A percentile compares a stretch with the other conserved stretches of the same genome.
Conservation (phyloP, 2,797 vertebrate genomes). For the Poeciliopsis presidionis region DNA sequence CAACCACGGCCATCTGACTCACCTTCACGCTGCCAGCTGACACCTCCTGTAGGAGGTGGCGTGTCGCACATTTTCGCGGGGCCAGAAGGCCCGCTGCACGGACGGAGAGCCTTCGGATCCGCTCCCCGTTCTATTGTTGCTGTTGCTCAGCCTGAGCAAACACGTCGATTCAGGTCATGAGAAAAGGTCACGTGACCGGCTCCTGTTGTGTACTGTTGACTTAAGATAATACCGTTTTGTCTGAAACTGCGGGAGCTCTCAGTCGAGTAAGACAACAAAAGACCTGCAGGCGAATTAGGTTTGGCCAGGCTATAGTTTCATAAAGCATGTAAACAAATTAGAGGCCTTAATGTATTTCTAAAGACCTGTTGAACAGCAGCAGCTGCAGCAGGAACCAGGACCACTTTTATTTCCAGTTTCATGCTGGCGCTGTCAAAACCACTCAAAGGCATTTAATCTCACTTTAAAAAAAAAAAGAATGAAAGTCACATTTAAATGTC, state of each 20-base stretch:
- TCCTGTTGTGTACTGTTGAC: not conserved
- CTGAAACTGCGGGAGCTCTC: not conserved
- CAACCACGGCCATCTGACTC: not conserved
- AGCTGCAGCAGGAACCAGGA: not conserved
- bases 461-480: not conserved
- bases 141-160: slow-evolving; percentile 3
- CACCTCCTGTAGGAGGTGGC: slow-evolving; percentile 6
- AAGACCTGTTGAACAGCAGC: slow-evolving; percentile 27
- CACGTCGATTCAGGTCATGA: not conserved
- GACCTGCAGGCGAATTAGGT: not conserved
- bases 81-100: slow-evolving; percentile 19
- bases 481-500: slow-evolving; percentile 2
- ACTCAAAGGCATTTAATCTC: slow-evolving; percentile 14
- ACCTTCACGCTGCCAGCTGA: slow-evolving; percentile 3
- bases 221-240: not conserved
- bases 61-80: slow-evolving; percentile 1
- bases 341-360: slow-evolving; percentile 29
- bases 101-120: slow-evolving; percentile 30
- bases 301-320: slow-evolving; percentile 14
- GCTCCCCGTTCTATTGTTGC: not conserved
- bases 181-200: not conserved
- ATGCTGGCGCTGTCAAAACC: not conserved
- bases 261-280: not conserved
- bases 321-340: slow-evolving; percentile 24
- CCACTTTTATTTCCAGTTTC: slow-evolving; percentile 4